Conservation (phyloP, 2,113 vertebrate genomes). For the Cochlearius cochlearius region DNA sequence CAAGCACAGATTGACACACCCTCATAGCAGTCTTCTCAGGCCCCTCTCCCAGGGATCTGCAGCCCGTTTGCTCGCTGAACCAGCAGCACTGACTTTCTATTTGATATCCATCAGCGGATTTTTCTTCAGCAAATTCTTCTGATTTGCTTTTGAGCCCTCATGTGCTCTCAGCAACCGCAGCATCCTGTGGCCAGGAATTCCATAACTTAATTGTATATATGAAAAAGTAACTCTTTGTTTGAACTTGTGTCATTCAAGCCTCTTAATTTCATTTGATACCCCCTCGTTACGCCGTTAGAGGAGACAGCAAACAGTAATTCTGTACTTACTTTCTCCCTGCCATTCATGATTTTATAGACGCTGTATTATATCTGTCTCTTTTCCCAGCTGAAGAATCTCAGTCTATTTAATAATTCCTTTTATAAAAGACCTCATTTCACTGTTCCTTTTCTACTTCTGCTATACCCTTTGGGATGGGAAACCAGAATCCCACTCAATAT, state of each 20-base stretch:
- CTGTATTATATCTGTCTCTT: neutral
- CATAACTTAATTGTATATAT: constrained; percentile 19
- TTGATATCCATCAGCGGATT: neutral
- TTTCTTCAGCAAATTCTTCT: neutral
- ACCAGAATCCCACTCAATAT: neutral
- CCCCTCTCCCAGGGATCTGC: neutral
- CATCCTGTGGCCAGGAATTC: constrained; percentile 24
- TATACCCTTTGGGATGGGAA: neutral
- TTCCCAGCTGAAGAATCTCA: constrained; percentile 10
- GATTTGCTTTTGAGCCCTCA: neutral
- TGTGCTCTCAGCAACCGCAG: neutral
- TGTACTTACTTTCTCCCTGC: constrained; percentile 9
- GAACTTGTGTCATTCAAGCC: constrained; percentile 37
- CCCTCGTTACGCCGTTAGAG: neutral
- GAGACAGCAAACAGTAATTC: constrained; percentile 17
- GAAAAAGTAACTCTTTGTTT: constrained; percentile 43
- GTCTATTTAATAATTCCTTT: constrained; percentile 27
- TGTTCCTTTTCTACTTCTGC: neutral
- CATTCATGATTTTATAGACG: neutral
- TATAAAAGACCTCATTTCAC: constrained; percentile 7
- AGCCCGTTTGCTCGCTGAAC: neutral
- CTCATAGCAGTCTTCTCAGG: neutral
- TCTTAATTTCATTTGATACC: constrained; percentile 19
- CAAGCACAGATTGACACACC: neutral
- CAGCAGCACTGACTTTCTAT: neutral